Conservation (phyloP, 2,113 vertebrate genomes). For the Phainopepla nitens region DNA sequence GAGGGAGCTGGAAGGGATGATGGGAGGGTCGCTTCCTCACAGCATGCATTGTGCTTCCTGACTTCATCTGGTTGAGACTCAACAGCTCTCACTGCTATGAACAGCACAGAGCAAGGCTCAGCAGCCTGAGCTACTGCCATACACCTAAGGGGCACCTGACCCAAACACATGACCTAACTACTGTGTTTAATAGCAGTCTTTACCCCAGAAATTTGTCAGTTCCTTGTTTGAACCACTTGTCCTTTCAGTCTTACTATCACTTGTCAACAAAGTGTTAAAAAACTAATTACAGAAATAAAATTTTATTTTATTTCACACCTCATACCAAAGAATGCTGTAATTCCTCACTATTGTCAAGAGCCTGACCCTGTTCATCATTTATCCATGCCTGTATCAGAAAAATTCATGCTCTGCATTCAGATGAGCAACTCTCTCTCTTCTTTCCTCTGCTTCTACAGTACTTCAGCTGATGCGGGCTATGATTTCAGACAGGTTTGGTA, state of each 20-base stretch:
- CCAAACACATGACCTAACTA: neutral
- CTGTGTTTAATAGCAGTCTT: neutral
- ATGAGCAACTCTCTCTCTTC: neutral
- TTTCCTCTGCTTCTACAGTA: neutral
- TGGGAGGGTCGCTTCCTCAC: neutral
- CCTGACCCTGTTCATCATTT: neutral
- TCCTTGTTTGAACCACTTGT: neutral
- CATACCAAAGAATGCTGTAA: neutral
- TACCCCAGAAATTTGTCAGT: neutral
- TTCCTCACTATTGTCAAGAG: neutral
- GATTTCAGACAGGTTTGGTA: neutral
- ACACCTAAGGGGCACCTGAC: neutral
- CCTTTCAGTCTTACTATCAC: neutral
- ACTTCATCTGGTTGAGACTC: neutral
- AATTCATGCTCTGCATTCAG: neutral
- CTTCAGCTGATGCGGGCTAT: neutral
- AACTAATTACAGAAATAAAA: neutral
- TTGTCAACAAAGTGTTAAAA: neutral
- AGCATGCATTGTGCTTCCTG: neutral
- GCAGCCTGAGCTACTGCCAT: neutral
- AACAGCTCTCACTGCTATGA: neutral
- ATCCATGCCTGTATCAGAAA: fast-evolving
- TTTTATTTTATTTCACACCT: neutral
- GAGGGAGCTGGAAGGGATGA: neutral
- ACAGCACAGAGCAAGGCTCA: neutral